Evolutionary conservation across 2,113 vertebrate genomes (phyloP), one percentile per base, ranked within the genome.

Genomic region (Tupaia tana): DNA sequence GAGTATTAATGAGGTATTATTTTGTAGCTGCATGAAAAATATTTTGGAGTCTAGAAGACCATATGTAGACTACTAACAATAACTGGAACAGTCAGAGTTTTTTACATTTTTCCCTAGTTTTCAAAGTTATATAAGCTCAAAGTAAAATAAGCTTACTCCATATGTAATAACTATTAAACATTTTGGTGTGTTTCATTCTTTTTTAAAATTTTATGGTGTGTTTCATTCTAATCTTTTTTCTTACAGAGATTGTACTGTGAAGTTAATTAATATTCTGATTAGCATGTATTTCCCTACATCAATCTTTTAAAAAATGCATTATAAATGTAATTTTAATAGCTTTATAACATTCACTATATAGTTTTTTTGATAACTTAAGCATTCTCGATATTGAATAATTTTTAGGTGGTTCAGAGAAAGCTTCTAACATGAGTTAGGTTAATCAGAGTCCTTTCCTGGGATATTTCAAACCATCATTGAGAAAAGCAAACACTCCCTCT

Each of bases 101-200:
- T 90, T 74, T 67, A 87, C 54, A 64, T 90, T 81, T 84, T 29
- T 27, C 8, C 75, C 22, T 90, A 81, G 43, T 96, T 92, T 93
- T 89, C 79, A 86, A 89, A 89, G 77, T 96, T 85, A 92, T 18
- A n/a, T 59, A 67, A 94, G n/a, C 79, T 81, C 90, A 84, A 58
- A 88, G 0, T 83, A 31, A 78, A 89, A 71, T 66, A 54, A 77
- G 14, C 29, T 73, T 27, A 80, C 9, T 9, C 8, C 10, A 61
- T 52, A 81, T 88, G 18, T 78, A 94, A 89, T 58, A 79, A 58
- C 24, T 67, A 27, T 31, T 80, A 78, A 74, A 64, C 27, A 88
- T 56, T 82, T 92, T 88, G 27, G 22, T 69, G n/a, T 61, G 61
- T 74, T 94, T 93, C 31, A 87, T 84, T n/a, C 56, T 43, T 43